Conservation (phyloP, 1,140 invertebrate species). For the Lycorma delicatula region DNA sequence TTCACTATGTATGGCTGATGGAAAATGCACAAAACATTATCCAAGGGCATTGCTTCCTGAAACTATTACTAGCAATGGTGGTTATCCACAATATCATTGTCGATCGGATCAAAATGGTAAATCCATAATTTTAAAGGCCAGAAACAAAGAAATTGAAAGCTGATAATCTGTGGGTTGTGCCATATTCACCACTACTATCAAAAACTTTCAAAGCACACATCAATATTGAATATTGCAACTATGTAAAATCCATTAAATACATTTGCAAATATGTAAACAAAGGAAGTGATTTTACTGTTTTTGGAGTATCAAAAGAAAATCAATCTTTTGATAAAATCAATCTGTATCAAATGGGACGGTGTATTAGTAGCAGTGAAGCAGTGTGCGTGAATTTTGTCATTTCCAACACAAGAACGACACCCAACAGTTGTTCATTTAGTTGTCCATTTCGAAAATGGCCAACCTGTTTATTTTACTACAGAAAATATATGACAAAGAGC, state of each 20-base stretch:
- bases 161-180: conserved; percentile 18
- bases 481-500: conserved; percentile 17
- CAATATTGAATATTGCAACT: conserved; percentile 9
- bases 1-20: conserved; percentile 39
- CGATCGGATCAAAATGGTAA: conserved; percentile 14
- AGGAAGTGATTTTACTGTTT: conserved; percentile 36
- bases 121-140: neutral
- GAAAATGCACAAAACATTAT: conserved; percentile 36
- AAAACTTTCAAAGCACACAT: conserved; percentile 17
- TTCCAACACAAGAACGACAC: conserved; percentile 33
- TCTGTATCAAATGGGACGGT: conserved; percentile 36
- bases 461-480: conserved; percentile 27
- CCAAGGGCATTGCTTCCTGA: conserved; percentile 24
- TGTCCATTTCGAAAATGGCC: conserved; percentile 32
- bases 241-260: conserved; percentile 29
- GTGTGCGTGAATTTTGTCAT: conserved; percentile 36
- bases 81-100: conserved; percentile 14
- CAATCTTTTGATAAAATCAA: conserved; percentile 27
- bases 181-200: conserved; percentile 15
- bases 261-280: conserved; percentile 27
- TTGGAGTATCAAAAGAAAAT: conserved; percentile 21
- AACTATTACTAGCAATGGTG: conserved; percentile 22
- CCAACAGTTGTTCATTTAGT: conserved; percentile 37
- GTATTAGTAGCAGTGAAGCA: conserved; percentile 39
- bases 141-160: neutral